phyloP scores from a whole-genome alignment of 2,113 vertebrate species.

The Todiramphus chloris region DNA sequence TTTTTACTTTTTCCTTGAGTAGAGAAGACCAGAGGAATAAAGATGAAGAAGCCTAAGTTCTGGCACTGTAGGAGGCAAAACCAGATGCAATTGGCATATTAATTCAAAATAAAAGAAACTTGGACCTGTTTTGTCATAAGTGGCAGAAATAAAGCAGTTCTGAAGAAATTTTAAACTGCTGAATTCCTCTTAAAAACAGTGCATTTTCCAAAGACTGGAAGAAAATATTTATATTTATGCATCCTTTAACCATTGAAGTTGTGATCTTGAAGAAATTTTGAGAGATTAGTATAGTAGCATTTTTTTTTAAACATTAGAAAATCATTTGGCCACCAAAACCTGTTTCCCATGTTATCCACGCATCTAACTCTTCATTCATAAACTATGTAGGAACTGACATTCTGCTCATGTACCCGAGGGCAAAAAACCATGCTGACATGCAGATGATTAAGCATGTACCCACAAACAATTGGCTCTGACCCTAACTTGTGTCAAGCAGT shows the following conservation, averaged over 20 bases:
- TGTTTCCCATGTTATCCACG: not conserved
- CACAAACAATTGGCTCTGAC: conserved; percentile 17
- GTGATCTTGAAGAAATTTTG: not conserved
- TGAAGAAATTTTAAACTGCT: not conserved
- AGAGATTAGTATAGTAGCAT: not conserved
- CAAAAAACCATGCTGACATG: not conserved
- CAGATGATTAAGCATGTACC: conserved; percentile 8
- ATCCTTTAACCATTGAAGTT: not conserved
- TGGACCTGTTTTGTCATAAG: not conserved
- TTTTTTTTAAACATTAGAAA: not conserved
- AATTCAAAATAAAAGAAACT: not conserved
- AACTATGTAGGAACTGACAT: not conserved
- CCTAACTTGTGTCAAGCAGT: not conserved
- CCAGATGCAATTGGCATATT: not conserved
- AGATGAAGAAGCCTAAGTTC: not conserved
- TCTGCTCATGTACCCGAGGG: not conserved
- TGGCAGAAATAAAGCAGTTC: not conserved
- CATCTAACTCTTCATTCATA: not conserved
- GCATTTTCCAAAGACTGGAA: not conserved
- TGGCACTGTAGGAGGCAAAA: not conserved
- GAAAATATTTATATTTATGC: not conserved
- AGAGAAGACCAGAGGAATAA: not conserved
- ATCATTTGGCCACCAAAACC: not conserved
- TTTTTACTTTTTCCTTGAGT: not conserved
- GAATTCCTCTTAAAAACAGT: not conserved